These are phyloP conservation scores for Pachymerium ferrugineum DNA, from an alignment of 2,888 invertebrate genomes.

Conservation along the genomic window DNA sequence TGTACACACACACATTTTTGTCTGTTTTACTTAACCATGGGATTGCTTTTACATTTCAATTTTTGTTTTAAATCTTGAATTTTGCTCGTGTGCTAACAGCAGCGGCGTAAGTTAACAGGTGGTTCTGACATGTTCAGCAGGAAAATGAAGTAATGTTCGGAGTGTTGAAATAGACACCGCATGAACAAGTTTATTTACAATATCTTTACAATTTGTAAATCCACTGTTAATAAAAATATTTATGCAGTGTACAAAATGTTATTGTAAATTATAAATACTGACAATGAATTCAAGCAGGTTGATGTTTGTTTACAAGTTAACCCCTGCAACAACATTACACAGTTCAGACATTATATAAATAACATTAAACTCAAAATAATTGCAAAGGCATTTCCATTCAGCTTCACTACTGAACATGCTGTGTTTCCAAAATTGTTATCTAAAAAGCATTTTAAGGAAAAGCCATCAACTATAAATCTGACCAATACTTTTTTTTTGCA, in stretches of 20 bases:
- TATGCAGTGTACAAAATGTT: too few species aligned
- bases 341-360: background rate
- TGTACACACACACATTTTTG: conserved; percentile 3
- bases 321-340: background rate
- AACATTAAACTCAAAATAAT: background rate
- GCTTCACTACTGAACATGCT: background rate
- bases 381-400: background rate
- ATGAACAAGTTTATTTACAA: too few species aligned
- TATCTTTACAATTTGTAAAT: too few species aligned
- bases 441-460: background rate
- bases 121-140: too few species aligned
- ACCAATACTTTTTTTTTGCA: background rate
- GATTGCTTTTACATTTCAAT: background rate
- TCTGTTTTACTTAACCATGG: background rate
- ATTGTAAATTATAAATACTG: too few species aligned
- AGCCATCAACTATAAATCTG: background rate
- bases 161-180: too few species aligned
- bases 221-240: too few species aligned
- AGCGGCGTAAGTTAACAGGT: too few species aligned
- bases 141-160: too few species aligned
- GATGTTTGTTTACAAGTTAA: too few species aligned
- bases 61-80: background rate
- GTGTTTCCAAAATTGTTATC: background rate
- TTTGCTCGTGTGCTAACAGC: background rate
- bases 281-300: too few species aligned